phyloP scores from a whole-genome alignment of 2,888 invertebrate genomes.

The Aradus depressus region DNA sequence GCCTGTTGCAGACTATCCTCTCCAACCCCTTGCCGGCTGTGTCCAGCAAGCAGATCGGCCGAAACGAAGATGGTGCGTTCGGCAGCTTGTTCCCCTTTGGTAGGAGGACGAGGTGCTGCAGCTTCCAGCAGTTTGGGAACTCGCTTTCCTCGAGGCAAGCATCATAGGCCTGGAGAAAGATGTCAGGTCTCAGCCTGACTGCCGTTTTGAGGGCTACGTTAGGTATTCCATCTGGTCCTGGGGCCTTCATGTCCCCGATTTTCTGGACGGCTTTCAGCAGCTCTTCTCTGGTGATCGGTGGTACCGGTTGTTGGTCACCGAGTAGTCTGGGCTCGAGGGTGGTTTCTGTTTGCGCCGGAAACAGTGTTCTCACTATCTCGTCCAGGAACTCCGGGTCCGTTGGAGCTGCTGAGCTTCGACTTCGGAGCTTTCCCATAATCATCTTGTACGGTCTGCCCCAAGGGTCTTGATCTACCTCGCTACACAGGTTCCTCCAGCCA shows the following conservation, averaged over 20 bases:
- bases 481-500: slow-evolving; percentile 27
- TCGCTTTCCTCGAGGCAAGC: neutral
- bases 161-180: neutral
- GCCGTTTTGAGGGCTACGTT: neutral
- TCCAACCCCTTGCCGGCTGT: slow-evolving; percentile 28
- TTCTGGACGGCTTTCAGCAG: neutral
- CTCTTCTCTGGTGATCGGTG: neutral
- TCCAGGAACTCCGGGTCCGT: too few relatives aligned
- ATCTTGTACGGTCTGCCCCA: slow-evolving; percentile 13
- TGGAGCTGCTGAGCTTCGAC: neutral
- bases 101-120: slow-evolving; percentile 7
- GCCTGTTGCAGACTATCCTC: slow-evolving; percentile 29
- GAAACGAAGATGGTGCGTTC: slow-evolving; percentile 9
- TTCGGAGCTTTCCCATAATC: slow-evolving; percentile 12
- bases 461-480: slow-evolving; percentile 23
- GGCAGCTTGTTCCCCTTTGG: slow-evolving; percentile 16
- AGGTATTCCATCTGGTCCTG: neutral
- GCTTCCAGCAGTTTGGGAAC: neutral
- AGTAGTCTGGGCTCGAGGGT: neutral
- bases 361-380: neutral
- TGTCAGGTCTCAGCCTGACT: neutral
- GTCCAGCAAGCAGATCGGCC: slow-evolving; percentile 19
- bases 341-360: neutral
- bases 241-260: neutral
- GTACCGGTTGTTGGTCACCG: too few relatives aligned